These are phyloP conservation scores for Jaculus jaculus DNA, from an alignment of 2,113 vertebrate species.

Conservation along the genomic window DNA sequence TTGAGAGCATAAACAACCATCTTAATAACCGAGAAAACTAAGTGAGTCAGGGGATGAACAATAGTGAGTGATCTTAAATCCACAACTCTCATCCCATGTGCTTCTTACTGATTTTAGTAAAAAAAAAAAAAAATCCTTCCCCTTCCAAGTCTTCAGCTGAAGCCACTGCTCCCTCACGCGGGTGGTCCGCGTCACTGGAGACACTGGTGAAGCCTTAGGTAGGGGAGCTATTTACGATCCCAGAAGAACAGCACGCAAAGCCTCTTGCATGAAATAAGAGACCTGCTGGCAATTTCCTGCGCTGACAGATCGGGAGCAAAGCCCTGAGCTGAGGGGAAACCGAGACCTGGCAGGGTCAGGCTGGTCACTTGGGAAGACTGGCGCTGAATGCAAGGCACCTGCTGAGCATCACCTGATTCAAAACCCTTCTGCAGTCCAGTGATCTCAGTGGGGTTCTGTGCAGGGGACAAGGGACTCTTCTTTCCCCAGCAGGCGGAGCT, in stretches of 20 bases:
- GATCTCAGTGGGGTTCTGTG: slow-evolving; percentile 9
- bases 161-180: not conserved
- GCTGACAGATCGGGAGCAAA: slow-evolving; percentile 20
- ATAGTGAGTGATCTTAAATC: not conserved
- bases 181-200: not conserved
- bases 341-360: not conserved
- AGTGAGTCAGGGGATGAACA: not conserved
- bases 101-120: not conserved
- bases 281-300: slow-evolving; percentile 51
- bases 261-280: not conserved
- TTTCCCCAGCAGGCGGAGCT: slow-evolving; percentile 31
- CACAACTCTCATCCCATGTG: not conserved
- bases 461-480: slow-evolving; percentile 47
- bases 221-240: not conserved
- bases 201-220: not conserved
- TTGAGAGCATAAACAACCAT: not conserved
- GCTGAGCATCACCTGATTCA: not conserved
- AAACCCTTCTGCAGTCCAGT: not conserved
- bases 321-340: not conserved
- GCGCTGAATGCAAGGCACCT: not conserved
- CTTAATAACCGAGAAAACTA: not conserved
- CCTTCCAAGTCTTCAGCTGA: not conserved
- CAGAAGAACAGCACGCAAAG: not conserved
- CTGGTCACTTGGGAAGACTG: not conserved
- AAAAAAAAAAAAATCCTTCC: too few relatives aligned